Base-by-base conservation (phyloP, 1,140 invertebrate species). In the Leptinotarsa defecta region DNA sequence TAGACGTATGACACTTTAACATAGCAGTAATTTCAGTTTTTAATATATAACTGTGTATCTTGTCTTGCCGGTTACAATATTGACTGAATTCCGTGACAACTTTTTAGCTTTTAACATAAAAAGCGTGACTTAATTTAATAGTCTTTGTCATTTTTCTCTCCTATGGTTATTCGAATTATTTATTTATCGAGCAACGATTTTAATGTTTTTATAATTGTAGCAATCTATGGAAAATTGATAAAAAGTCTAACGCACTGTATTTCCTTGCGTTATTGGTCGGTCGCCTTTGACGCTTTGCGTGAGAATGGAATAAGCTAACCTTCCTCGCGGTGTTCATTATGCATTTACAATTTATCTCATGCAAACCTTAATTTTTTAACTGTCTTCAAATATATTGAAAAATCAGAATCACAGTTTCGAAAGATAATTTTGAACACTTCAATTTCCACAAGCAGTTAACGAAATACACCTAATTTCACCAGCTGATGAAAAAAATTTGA, bases 31-130 rank as follows among this genome's bases (percentile, higher is more conserved):
- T 43, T 43, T 43, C 8, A 34, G 8, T 43, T 43, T 8, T 11
- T 8, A 43, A 1, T 11, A 43, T 43, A 43, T 43, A 43, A 43
- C 34, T 11, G n/a, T 57, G 13, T 57, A 19, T 57, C 17, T 57
- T 57, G 4, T 57, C 17, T 57, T n/a, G 52, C 52, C n/a, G n/a
- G 52, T 57, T 57, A 19, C 4, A 57, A 15, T 19, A 57, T 57
- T n/a, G 52, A 57, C n/a, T 13, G 15, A 57, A 57, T 57, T 57
- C 52, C 52, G 52, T 57, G 52, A 57, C 52, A 57, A 19, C 34
- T 57, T 57, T 57, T 57, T 57, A 57, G 15, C 52, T n/a, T 57
- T 57, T n/a, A 57, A 57, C 52, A 57, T 19, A 57, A 57, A 57
- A 57, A 57, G 52, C 52, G 52, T 57, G 52, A 57, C 52, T n/a